Percentiles rank a stretch among this genome's conserved stretches.
Conservation (phyloP, 2,888 invertebrate genomes). For the Himalopsyche japonica region DNA sequence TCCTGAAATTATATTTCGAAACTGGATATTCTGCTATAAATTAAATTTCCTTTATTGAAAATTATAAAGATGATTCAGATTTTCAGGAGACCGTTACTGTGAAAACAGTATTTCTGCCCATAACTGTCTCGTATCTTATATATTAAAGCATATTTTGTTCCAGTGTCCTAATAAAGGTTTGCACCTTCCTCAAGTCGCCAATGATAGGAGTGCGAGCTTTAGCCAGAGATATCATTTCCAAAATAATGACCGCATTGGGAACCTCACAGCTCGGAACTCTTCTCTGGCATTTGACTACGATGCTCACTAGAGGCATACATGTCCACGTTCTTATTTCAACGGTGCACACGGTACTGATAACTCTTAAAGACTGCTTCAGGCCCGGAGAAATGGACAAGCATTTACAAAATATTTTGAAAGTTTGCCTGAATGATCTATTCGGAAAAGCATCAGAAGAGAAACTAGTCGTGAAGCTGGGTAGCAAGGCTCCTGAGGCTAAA, state of each 20-base stretch:
- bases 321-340: conserved; percentile 91
- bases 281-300: conserved; percentile 76
- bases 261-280: conserved; percentile 77
- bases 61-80: background rate
- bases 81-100: no score
- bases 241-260: conserved; percentile 85
- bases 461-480: conserved; percentile 80
- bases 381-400: conserved; percentile 80
- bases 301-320: conserved; percentile 88
- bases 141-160: conserved; percentile 43
- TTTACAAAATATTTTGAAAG: conserved; percentile 75
- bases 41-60: no score
- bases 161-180: conserved; percentile 85
- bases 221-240: conserved; percentile 89
- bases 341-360: conserved; percentile 78
- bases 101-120: no score
- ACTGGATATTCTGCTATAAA: no score
- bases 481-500: conserved; percentile 81
- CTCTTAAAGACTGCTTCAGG: conserved; percentile 70
- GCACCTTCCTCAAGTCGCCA: conserved; percentile 87
- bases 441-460: conserved; percentile 89
- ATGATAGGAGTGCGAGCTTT: conserved; percentile 82
- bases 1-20: no score
- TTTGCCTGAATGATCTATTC: conserved; percentile 88
- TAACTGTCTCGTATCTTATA: conserved; percentile 2